Evolutionary conservation across 1,140 invertebrate species (phyloP).

Genomic region (Trachymyrmex cornetzi): DNA sequence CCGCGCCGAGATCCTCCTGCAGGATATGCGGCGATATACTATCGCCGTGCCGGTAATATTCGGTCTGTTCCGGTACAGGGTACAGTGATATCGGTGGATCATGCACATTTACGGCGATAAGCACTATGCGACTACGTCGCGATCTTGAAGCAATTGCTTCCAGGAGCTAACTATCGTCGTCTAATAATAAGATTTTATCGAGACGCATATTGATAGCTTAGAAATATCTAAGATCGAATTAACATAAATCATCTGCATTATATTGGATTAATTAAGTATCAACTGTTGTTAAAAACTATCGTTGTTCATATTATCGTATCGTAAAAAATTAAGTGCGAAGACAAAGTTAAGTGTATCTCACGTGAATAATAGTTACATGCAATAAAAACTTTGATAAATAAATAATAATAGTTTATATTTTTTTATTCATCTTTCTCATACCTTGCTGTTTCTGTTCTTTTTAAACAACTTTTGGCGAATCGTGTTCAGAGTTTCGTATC

Average conservation of each 20-base stretch:
- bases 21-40: conserved; percentile 64
- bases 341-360: background rate
- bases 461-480: conserved; percentile 14
- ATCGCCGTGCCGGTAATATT: conserved; percentile 56
- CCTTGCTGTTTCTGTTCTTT: background rate
- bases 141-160: conserved; percentile 31
- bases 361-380: background rate
- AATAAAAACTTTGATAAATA: background rate
- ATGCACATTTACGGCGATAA: conserved; percentile 26
- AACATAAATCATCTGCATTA: conserved; percentile 21
- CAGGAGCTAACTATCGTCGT: conserved; percentile 46
- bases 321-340: background rate
- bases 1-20: conserved; percentile 51
- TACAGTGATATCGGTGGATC: conserved; percentile 46
- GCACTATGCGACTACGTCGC: conserved; percentile 1
- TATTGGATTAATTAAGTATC: background rate
- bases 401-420: background rate
- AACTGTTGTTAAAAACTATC: conserved; percentile 13
- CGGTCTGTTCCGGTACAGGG: conserved; percentile 44
- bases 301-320: background rate
- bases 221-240: conserved; percentile 18
- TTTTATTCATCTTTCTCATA: background rate
- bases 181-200: conserved; percentile 49
- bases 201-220: conserved; percentile 11
- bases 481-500: conserved; percentile 29